These are phyloP conservation scores for Epinephelus cyanopodus DNA, from an alignment of 2,113 vertebrate species.

Conservation along the genomic window DNA sequence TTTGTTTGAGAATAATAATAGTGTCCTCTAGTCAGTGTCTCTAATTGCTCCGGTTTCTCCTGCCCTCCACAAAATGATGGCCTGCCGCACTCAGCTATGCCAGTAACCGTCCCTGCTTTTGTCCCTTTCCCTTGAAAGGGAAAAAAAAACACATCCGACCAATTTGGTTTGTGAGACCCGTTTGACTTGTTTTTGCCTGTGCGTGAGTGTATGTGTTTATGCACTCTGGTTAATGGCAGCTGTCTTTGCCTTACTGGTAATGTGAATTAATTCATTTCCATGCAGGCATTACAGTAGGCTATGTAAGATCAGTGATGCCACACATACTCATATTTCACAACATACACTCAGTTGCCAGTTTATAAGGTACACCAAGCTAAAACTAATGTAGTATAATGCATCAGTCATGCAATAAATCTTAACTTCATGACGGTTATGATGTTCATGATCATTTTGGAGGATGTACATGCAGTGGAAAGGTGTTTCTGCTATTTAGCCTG, in stretches of 20 bases:
- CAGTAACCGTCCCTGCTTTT: constrained; percentile 39
- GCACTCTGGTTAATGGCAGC: constrained; percentile 12
- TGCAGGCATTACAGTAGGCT: background rate
- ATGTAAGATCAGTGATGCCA: too few relatives aligned
- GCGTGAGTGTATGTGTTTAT: background rate
- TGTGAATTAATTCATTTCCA: background rate
- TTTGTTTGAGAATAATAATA: constrained; percentile 44
- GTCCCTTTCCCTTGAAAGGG: constrained; percentile 34
- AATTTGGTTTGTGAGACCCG: constrained; percentile 54
- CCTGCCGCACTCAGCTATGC: constrained; percentile 21
- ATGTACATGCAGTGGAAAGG: background rate
- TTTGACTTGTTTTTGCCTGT: constrained; percentile 68
- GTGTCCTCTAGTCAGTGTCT: constrained; percentile 29
- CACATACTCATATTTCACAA: too few relatives aligned
- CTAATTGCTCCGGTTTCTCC: constrained; percentile 41
- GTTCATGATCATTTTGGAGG: too few relatives aligned
- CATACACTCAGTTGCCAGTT: background rate
- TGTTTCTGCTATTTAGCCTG: background rate
- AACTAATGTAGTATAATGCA: too few relatives aligned
- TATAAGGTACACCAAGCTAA: background rate
- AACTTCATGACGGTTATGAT: too few relatives aligned
- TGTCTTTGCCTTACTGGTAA: background rate
- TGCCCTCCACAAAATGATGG: constrained; percentile 8
- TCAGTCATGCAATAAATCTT: too few relatives aligned
- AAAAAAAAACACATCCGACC: constrained; percentile 41